A percentile compares a stretch with the other conserved stretches of the same genome.
These are phyloP conservation scores for Rhabdomys dilectus DNA, from an alignment of 2,113 vertebrate species.

Conservation along the genomic window DNA sequence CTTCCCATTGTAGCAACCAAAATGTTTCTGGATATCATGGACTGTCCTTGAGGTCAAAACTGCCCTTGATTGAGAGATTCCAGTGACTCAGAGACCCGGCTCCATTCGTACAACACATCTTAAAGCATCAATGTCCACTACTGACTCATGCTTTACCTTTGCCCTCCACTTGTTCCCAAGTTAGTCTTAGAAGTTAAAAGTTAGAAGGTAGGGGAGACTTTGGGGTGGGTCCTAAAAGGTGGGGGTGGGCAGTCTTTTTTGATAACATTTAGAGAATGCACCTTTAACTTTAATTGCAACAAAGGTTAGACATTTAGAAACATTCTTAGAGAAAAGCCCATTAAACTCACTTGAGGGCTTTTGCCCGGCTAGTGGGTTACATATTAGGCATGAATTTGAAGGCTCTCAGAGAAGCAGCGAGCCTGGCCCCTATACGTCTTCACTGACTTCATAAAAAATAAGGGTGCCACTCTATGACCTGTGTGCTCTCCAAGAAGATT, in stretches of 20 bases:
- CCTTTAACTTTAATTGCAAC: slow-evolving; percentile 66
- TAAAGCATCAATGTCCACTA: not conserved
- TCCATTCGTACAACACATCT: not conserved
- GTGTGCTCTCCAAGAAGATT: slow-evolving; percentile 69
- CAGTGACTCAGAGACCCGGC: too few relatives aligned
- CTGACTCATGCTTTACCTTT: not conserved
- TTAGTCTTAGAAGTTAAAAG: slow-evolving; percentile 4
- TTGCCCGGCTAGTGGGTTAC: slow-evolving; percentile 62
- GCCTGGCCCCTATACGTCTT: slow-evolving; percentile 69
- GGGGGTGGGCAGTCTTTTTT: not conserved
- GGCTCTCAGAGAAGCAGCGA: slow-evolving; percentile 57
- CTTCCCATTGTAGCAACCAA: not conserved
- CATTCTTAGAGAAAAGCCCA: slow-evolving; percentile 64
- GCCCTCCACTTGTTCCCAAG: not conserved
- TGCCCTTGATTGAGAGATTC: not conserved
- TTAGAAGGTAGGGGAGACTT: not conserved
- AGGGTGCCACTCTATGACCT: slow-evolving; percentile 70
- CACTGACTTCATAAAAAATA: slow-evolving; percentile 81
- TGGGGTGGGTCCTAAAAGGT: slow-evolving; percentile 27
- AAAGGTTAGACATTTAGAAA: slow-evolving; percentile 59
- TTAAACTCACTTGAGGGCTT: slow-evolving; percentile 64
- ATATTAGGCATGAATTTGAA: slow-evolving; percentile 78
- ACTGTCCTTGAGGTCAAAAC: not conserved
- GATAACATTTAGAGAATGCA: slow-evolving; percentile 58
- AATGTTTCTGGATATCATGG: not conserved